phyloP scores from a whole-genome alignment of 1,140 invertebrate species.

The Eurosta solidaginis region DNA sequence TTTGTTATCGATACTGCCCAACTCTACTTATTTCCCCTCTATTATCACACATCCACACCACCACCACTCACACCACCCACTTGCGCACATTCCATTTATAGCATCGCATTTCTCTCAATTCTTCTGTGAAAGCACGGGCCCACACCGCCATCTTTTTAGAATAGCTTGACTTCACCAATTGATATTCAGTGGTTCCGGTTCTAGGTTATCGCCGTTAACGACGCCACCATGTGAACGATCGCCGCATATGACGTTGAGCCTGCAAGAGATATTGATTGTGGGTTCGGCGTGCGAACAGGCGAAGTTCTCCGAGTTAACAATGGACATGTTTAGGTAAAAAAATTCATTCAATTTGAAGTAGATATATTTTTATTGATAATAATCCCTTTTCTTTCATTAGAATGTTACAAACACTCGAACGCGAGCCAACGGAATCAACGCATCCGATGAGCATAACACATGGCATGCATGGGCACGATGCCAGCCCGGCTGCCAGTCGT shows the following conservation, averaged over 20 bases:
- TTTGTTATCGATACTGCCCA: no score
- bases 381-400: constrained; percentile 52
- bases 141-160: constrained; percentile 44
- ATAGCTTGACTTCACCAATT: constrained; percentile 57
- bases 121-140: constrained; percentile 61
- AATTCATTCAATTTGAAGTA: not conserved
- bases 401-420: constrained; percentile 92
- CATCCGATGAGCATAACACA: constrained; percentile 54
- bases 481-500: constrained; percentile 81
- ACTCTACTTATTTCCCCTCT: not conserved
- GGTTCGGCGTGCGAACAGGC: constrained; percentile 93
- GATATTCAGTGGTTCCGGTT: constrained; percentile 61
- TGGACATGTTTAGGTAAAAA: constrained; percentile 87
- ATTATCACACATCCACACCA: not conserved
- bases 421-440: constrained; percentile 83
- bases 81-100: constrained; percentile 28
- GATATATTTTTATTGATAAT: not conserved
- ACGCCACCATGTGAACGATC: constrained; percentile 87
- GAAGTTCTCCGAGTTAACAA: constrained; percentile 96
- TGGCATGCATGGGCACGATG: constrained; percentile 69
- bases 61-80: constrained; percentile 25
- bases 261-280: constrained; percentile 94
- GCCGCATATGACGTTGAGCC: constrained; percentile 80
- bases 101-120: constrained; percentile 55
- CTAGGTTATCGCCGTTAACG: constrained; percentile 79